Conservation (phyloP, 2,888 invertebrate species). For the Limnephilus rhombicus region DNA sequence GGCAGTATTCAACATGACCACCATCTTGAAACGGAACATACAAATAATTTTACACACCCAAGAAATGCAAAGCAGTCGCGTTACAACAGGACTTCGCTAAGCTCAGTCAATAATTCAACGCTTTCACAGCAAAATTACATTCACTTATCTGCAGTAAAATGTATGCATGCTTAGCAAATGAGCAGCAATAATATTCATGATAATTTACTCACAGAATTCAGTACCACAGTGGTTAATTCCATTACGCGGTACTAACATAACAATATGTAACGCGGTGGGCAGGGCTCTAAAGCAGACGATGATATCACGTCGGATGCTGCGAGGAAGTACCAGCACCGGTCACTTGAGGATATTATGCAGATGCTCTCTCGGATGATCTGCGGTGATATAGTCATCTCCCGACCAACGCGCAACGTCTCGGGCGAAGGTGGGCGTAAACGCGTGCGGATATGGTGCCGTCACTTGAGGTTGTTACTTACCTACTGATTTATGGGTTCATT, state of each 20-base stretch:
- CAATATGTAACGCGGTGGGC: not conserved
- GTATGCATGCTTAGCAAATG: too few species aligned
- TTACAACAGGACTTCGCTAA: too few species aligned
- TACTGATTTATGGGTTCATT: slow-evolving; percentile 1
- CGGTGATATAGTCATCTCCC: not conserved
- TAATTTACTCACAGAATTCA: too few species aligned
- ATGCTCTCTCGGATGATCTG: slow-evolving; percentile 1
- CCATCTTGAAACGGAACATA: too few species aligned
- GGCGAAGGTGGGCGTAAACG: not conserved
- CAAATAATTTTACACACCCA: too few species aligned
- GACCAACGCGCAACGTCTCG: not conserved
- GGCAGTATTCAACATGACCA: too few species aligned
- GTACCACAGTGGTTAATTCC: too few species aligned
- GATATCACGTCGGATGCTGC: slow-evolving; percentile 33
- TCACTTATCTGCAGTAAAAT: too few species aligned
- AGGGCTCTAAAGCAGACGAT: slow-evolving; percentile 14
- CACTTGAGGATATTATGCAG: slow-evolving; percentile 28
- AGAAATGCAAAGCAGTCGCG: too few species aligned
- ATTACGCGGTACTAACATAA: not conserved
- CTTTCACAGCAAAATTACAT: too few species aligned
- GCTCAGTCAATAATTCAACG: too few species aligned
- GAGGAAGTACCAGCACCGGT: not conserved
- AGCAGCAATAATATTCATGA: too few species aligned
- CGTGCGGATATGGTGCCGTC: not conserved
- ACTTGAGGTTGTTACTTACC: not conserved